phyloP scores from a whole-genome alignment of 2,888 invertebrate genomes.

The Trilocha varians region DNA sequence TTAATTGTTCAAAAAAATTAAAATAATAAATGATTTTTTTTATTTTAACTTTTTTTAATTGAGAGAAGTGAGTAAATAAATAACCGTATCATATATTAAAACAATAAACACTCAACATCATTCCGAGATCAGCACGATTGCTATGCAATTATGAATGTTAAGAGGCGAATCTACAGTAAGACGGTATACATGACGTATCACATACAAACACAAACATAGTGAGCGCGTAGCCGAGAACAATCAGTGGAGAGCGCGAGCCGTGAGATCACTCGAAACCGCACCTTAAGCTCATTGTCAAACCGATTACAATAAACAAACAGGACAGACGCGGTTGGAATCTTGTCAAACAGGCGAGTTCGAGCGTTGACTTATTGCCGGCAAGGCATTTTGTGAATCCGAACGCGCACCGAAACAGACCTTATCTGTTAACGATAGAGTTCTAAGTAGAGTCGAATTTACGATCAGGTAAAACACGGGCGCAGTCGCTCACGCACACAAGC shows the following conservation, averaged over 20 bases:
- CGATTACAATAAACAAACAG: slow-evolving; percentile 74
- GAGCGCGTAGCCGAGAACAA: slow-evolving; percentile 61
- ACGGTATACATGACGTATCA: slow-evolving; percentile 69
- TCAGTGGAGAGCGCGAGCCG: slow-evolving; percentile 51
- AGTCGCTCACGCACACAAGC: slow-evolving; percentile 55
- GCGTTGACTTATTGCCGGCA: slow-evolving; percentile 73
- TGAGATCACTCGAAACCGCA: slow-evolving; percentile 72
- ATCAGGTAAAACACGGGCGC: slow-evolving; percentile 70
- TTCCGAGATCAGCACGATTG: slow-evolving; percentile 59
- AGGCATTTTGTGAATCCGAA: slow-evolving; percentile 52
- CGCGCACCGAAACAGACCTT: slow-evolving; percentile 18
- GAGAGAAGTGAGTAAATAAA: neutral
- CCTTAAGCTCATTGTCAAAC: slow-evolving; percentile 74
- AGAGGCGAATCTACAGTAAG: slow-evolving; percentile 69
- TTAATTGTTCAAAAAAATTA: too few species aligned
- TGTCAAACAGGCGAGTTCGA: slow-evolving; percentile 73
- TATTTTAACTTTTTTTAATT: too few species aligned
- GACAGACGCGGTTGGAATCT: slow-evolving; percentile 74
- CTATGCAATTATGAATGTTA: slow-evolving; percentile 67
- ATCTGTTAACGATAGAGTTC: slow-evolving; percentile 27
- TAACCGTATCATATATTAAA: slow-evolving; percentile 6
- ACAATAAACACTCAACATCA: slow-evolving; percentile 48
- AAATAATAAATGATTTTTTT: too few species aligned
- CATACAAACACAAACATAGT: slow-evolving; percentile 62
- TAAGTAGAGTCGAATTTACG: slow-evolving; percentile 14